Evolutionary conservation across 2,888 invertebrate genomes (phyloP), one percentile per base, ranked within the genome.

Genomic region (Tipula unca): DNA sequence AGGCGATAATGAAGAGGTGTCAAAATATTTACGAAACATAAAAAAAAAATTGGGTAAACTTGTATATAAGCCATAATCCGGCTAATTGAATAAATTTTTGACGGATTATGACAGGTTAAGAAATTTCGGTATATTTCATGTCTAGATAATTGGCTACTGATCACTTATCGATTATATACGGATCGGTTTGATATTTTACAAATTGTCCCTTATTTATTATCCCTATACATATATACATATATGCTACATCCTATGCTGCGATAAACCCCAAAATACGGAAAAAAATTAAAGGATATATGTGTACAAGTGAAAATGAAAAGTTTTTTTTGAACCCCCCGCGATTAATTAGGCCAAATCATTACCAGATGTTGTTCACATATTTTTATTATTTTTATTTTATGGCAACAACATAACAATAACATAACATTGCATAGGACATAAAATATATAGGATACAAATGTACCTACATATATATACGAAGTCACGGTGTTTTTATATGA

Each of bases 321-420:
- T 84, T 17, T 36, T 32, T 83, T 85, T 85, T 82, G 86, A 84
- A 29, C 84, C n/a, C 85, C 85, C 86, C 87, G 88, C 89, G 89
- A 90, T 90, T 91, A 91, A 91, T 91, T 91, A 91, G 90, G 89
- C 89, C 90, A 90, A 91, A 91, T 91, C 91, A 91, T 91, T 90
- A 90, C 90, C 91, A 91, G 91, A 91, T 91, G 91, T 90, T 89
- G 89, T 85, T 0, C 29, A 25, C 10, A 36, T 17, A 20, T 39
- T 39, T 39, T 39, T 36, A 5, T 36, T 39, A 10, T 39, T 48
- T 17, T 48, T 48, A 13, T 69, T 69, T 69, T 25, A 69, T 69
- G 25, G 69, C 25, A 69, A 1, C 69, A 69, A 69, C 69, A 69
- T 69, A 69, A 69, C 69, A 69, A 25, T 69, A 25, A 69, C 48